A percentile compares a stretch with the other conserved stretches of the same genome.
These are phyloP conservation scores for Peromyscus aztecus DNA, from an alignment of 2,797 vertebrate genomes.

Conservation along the genomic window DNA sequence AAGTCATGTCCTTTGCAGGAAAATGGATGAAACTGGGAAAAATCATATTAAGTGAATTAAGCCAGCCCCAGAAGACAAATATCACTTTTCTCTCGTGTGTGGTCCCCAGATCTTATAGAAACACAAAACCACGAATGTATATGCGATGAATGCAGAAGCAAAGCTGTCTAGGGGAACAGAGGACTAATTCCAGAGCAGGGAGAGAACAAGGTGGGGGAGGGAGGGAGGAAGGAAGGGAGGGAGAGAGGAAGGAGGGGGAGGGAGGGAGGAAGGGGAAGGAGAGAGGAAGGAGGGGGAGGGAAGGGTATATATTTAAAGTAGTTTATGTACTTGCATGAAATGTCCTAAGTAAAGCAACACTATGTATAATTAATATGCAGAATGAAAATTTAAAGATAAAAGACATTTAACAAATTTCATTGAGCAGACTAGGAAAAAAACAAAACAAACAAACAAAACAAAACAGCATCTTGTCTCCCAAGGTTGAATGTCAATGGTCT, in stretches of 20 bases:
- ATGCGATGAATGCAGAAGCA: neutral
- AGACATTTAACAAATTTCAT: neutral
- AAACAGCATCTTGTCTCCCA: neutral
- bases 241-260: no score
- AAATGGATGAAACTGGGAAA: neutral
- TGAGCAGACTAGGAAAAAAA: neutral
- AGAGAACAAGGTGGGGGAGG: no score
- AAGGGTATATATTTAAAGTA: neutral
- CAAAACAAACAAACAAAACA: neutral
- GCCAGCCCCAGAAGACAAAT: neutral
- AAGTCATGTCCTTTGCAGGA: neutral
- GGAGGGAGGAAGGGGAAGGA: no score
- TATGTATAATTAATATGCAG: neutral
- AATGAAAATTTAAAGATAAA: neutral
- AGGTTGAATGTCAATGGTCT: fast-evolving
- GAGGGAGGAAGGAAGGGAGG: no score
- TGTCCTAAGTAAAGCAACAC: neutral
- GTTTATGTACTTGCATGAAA: neutral
- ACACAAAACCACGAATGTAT: neutral
- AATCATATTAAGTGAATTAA: neutral
- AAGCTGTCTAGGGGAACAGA: neutral
- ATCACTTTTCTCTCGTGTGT: neutral
- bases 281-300: no score
- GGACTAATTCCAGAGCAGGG: neutral
- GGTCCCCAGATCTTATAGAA: neutral